A percentile compares a stretch with the other conserved stretches of the same genome.
phyloP scores from a whole-genome alignment of 1,140 invertebrate genomes.

The Pogonus chalceus region DNA sequence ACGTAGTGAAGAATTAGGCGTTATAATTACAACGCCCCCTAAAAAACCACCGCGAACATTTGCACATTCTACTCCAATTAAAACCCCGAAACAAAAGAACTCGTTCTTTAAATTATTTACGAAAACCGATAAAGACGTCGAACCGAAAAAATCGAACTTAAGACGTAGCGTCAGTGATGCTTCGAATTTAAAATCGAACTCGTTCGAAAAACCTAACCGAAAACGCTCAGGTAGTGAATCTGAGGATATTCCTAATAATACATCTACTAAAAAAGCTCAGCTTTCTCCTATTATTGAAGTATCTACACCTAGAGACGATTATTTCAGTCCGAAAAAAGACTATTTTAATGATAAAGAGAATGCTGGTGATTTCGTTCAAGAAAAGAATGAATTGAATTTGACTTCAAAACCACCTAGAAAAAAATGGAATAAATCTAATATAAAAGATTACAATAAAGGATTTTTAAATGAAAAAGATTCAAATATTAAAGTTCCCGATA shows the following conservation, averaged over 20 bases:
- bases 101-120: conserved; percentile 51
- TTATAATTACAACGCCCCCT: conserved; percentile 15
- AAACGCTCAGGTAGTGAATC: conserved; percentile 39
- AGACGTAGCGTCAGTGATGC: conserved; percentile 61
- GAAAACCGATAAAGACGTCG: conserved; percentile 35
- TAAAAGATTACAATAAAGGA: conserved; percentile 14
- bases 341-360: conserved; percentile 13
- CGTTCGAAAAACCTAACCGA: conserved; percentile 36
- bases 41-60: conserved; percentile 35
- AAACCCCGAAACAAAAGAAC: conserved; percentile 34
- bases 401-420: conserved; percentile 13
- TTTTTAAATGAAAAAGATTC: conserved; percentile 10
- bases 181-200: conserved; percentile 42
- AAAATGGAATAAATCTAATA: background rate
- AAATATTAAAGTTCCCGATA: conserved; percentile 17
- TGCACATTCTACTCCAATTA: conserved; percentile 31
- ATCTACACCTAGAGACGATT: conserved; percentile 51
- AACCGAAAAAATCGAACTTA: conserved; percentile 35
- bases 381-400: conserved; percentile 10
- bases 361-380: conserved; percentile 5
- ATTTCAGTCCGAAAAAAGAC: conserved; percentile 42
- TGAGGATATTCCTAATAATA: conserved; percentile 23
- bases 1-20: conserved; percentile 30
- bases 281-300: conserved; percentile 67
- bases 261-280: conserved; percentile 44